Percentiles rank a stretch among this genome's conserved stretches.
Conservation (phyloP, 2,888 invertebrate genomes). For the Empis stercorea region DNA sequence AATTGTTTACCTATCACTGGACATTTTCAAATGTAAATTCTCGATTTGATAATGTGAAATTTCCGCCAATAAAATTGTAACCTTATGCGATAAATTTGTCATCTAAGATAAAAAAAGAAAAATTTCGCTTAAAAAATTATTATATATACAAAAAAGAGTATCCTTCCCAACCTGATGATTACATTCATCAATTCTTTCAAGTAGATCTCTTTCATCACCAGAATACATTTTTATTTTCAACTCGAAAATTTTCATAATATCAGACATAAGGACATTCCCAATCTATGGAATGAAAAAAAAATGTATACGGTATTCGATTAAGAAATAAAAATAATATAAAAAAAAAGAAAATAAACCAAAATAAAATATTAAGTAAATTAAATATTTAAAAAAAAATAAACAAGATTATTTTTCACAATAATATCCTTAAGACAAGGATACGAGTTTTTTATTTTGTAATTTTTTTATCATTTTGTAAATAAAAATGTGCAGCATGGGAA, state of each 20-base stretch:
- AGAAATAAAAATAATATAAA: neutral
- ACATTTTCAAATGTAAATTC: constrained; percentile 9
- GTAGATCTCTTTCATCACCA: constrained; percentile 10
- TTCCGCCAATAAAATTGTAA: constrained; percentile 11
- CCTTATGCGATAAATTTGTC: constrained; percentile 11
- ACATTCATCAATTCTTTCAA: constrained; percentile 10
- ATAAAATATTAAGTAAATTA: too few relatives aligned
- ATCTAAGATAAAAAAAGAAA: constrained; percentile 5
- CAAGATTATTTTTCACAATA: too few relatives aligned
- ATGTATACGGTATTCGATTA: neutral
- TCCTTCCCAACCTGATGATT: constrained; percentile 5
- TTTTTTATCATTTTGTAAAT: too few relatives aligned
- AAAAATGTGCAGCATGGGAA: too few relatives aligned
- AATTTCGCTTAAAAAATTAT: neutral
- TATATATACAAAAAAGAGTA: neutral
- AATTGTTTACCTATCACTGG: too few relatives aligned
- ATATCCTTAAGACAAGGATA: too few relatives aligned
- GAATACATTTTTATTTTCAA: constrained; percentile 10
- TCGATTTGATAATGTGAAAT: constrained; percentile 11
- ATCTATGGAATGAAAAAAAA: constrained; percentile 3
- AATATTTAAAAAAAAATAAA: too few relatives aligned
- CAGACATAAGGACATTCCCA: constrained; percentile 9
- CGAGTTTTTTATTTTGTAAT: too few relatives aligned
- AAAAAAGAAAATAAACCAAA: neutral
- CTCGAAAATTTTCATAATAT: constrained; percentile 13